Evolutionary conservation across 2,888 invertebrate genomes (phyloP).

Genomic region (Acleris sparsana): DNA sequence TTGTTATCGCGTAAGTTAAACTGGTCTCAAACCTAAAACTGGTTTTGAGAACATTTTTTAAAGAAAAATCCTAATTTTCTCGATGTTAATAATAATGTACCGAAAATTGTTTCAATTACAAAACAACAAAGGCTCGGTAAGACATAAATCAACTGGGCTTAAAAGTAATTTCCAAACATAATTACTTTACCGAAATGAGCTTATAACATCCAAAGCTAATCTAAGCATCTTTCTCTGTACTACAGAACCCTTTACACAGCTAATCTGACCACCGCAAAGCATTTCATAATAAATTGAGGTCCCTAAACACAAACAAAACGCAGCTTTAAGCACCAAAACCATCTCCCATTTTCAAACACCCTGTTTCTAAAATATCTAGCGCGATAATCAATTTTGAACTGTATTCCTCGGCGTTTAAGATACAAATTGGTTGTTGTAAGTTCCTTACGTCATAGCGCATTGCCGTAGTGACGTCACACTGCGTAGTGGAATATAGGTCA

Average conservation of each 20-base stretch:
- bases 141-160: background rate
- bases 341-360: conserved; percentile 10
- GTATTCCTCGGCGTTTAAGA: conserved; percentile 43
- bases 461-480: conserved; percentile 71
- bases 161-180: background rate
- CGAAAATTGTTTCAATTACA: too few relatives aligned
- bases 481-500: conserved; percentile 67
- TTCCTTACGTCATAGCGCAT: conserved; percentile 57
- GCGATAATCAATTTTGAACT: conserved; percentile 40
- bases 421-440: conserved; percentile 45
- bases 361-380: background rate
- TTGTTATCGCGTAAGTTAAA: too few relatives aligned
- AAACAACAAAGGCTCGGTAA: too few relatives aligned
- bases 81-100: too few relatives aligned
- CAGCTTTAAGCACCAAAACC: conserved; percentile 1
- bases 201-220: conserved; percentile 8
- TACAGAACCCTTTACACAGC: background rate
- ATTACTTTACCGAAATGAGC: conserved; percentile 1
- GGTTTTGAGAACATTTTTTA: too few relatives aligned
- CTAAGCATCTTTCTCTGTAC: background rate
- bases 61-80: too few relatives aligned
- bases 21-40: too few relatives aligned
- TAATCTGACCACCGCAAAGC: conserved; percentile 15
- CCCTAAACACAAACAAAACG: conserved; percentile 1
- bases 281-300: conserved; percentile 5